These are phyloP conservation scores for Penaeus japonicus DNA, from an alignment of 1,140 invertebrate species.

Conservation along the genomic window DNA sequence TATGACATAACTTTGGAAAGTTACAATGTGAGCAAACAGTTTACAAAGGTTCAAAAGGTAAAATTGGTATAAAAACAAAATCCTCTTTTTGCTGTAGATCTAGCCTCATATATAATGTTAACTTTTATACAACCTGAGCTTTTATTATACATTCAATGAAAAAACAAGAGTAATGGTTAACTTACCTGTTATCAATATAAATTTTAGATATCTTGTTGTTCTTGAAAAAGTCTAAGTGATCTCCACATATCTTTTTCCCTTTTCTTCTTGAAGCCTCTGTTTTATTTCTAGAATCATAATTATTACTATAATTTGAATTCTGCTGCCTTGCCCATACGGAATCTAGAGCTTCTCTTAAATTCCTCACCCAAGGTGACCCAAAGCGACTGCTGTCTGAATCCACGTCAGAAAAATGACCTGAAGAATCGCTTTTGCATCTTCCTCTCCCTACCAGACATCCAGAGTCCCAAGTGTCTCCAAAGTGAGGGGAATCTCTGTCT, in stretches of 20 bases:
- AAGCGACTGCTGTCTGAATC: background rate
- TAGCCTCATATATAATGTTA: background rate
- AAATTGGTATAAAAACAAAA: too few species aligned
- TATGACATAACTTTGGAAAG: too few species aligned
- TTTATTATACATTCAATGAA: background rate
- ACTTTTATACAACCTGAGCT: background rate
- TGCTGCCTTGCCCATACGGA: constrained; percentile 7
- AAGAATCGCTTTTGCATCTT: constrained; percentile 12
- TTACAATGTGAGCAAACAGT: too few species aligned
- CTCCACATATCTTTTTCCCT: too few species aligned
- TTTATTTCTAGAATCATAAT: background rate
- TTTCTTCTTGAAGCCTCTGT: too few species aligned
- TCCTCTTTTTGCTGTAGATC: too few species aligned
- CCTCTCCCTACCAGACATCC: background rate
- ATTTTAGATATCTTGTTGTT: too few species aligned
- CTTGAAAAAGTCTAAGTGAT: too few species aligned
- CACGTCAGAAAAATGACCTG: constrained; percentile 16
- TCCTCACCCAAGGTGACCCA: background rate
- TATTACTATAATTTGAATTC: background rate
- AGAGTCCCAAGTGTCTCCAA: constrained; percentile 39
- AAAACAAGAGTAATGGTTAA: background rate
- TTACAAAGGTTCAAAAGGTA: too few species aligned
- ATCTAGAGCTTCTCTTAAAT: constrained; percentile 16
- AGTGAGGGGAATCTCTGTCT: constrained; percentile 20
- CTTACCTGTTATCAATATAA: too few species aligned